Conservation (phyloP, 2,113 vertebrate genomes). For the Pollimyrus isidori region DNA sequence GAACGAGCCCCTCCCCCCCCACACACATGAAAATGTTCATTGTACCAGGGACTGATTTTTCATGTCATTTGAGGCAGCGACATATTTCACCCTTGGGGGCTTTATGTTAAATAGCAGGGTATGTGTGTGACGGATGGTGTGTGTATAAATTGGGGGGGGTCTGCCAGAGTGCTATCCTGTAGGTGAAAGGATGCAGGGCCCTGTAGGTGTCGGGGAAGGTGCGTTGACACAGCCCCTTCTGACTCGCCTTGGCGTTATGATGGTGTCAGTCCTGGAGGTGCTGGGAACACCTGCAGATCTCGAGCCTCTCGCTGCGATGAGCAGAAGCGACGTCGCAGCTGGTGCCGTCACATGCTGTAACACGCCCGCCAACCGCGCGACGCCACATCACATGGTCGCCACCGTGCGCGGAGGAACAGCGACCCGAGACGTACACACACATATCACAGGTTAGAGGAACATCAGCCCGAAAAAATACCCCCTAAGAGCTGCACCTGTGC, state of each 20-base stretch:
- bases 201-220: slow-evolving; percentile 12
- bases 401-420: neutral
- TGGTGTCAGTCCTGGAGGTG: slow-evolving; percentile 14
- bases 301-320: neutral
- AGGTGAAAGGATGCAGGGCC: neutral
- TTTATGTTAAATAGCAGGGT: neutral
- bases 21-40: neutral
- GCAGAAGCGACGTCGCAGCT: neutral
- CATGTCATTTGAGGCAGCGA: neutral
- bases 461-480: neutral
- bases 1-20: neutral
- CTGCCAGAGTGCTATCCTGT: neutral
- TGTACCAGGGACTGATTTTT: neutral
- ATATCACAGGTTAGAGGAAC: neutral
- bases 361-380: no score
- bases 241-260: neutral
- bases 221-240: slow-evolving; percentile 11
- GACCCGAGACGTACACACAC: neutral
- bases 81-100: neutral
- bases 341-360: neutral
- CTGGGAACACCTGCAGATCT: neutral
- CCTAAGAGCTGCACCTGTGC: neutral
- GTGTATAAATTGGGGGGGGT: neutral
- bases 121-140: neutral
- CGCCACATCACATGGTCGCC: neutral